Evolutionary conservation across 92 coral and sea anemone species (phyloP).

Genomic region (Galaxea fascicularis): DNA sequence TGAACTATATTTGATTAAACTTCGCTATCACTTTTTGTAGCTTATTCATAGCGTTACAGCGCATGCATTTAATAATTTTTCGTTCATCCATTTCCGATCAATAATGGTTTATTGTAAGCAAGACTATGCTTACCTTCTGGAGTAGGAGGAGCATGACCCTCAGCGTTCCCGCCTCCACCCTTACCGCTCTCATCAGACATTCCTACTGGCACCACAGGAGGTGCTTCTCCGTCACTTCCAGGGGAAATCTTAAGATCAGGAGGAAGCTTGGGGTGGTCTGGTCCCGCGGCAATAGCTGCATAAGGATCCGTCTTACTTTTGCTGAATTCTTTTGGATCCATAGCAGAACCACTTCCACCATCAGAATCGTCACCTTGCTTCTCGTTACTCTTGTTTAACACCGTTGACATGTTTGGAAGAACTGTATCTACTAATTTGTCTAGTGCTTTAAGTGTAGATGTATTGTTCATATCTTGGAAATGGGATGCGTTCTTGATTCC

Average conservation of each 20-base stretch:
- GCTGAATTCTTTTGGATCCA: not conserved
- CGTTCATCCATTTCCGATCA: too few relatives aligned
- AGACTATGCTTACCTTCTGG: conserved; percentile 19
- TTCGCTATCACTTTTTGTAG: too few relatives aligned
- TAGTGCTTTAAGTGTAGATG: conserved; percentile 31
- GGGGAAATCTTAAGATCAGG: conserved; percentile 78
- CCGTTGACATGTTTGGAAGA: conserved; percentile 34
- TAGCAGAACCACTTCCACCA: conserved; percentile 44
- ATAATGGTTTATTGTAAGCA: too few relatives aligned
- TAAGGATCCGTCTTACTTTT: conserved; percentile 75
- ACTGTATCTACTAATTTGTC: conserved; percentile 39
- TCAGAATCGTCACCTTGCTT: conserved; percentile 9
- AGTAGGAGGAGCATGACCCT: conserved; percentile 7
- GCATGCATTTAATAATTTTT: too few relatives aligned
- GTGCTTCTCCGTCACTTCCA: conserved; percentile 43
- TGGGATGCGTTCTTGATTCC: conserved; percentile 32
- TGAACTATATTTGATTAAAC: too few relatives aligned
- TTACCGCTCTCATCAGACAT: conserved; percentile 31
- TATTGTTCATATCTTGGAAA: conserved; percentile 30
- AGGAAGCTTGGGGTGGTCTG: conserved; percentile 90
- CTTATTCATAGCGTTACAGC: too few relatives aligned
- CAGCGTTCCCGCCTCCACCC: conserved; percentile 12
- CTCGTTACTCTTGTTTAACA: not conserved
- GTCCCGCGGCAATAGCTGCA: conserved; percentile 94
- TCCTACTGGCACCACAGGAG: conserved; percentile 44